Evolutionary conservation across 2,888 invertebrate species (phyloP).

Genomic region (Volucella inanis): DNA sequence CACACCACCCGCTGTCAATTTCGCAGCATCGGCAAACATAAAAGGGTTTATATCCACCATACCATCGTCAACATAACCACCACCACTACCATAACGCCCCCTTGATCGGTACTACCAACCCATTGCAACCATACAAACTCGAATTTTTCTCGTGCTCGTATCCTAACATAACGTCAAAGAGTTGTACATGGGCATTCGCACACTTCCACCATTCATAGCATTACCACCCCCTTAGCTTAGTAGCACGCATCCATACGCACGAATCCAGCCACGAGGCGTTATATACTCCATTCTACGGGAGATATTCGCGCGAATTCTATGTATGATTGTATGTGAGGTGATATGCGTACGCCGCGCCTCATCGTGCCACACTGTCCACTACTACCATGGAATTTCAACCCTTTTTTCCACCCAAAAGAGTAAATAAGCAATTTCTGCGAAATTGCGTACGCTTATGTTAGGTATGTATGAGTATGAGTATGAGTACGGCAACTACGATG

Average conservation of each 20-base stretch:
- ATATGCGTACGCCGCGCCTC: conserved; percentile 44
- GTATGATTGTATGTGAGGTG: conserved; percentile 59
- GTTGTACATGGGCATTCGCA: conserved; percentile 11
- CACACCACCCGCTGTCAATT: conserved; percentile 66
- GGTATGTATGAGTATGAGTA: conserved; percentile 18
- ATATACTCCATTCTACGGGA: conserved; percentile 42
- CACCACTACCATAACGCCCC: conserved; percentile 19
- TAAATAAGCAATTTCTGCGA: conserved; percentile 68
- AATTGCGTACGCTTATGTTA: conserved; percentile 52
- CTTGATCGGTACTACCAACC: no score
- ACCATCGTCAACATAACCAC: conserved; percentile 36
- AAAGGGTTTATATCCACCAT: conserved; percentile 65
- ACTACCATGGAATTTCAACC: conserved; percentile 57
- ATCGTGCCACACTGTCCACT: conserved; percentile 11
- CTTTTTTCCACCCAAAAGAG: conserved; percentile 53
- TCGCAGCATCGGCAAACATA: conserved; percentile 70
- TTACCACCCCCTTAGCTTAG: conserved; percentile 27
- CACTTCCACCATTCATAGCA: conserved; percentile 20
- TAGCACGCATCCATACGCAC: conserved; percentile 68
- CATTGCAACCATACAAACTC: no score
- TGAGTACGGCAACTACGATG: no score
- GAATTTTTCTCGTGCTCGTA: no score
- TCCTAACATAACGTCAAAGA: conserved; percentile 2
- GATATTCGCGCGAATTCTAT: conserved; percentile 45
- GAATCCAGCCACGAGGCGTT: conserved; percentile 71